Conservation (phyloP, 2,888 invertebrate genomes). For the Agonopterix subpropinquella region DNA sequence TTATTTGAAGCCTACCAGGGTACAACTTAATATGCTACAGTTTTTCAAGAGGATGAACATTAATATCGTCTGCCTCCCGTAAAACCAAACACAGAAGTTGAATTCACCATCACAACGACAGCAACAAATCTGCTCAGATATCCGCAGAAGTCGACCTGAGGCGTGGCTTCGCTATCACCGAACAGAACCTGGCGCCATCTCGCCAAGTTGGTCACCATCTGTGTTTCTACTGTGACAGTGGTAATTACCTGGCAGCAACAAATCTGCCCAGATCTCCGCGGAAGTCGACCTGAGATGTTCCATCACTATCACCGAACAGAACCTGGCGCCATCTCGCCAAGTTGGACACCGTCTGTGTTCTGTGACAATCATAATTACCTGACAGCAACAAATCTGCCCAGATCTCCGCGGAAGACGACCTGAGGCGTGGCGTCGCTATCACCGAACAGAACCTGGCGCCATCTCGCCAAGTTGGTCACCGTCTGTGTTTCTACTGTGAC, state of each 20-base stretch:
- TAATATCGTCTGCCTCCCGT: no score
- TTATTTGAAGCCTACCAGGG: no score
- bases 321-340: slow-evolving; percentile 72
- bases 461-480: slow-evolving; percentile 58
- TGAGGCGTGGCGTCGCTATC: slow-evolving; percentile 37
- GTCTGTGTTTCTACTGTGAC: slow-evolving; percentile 49
- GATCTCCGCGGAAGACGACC: slow-evolving; percentile 43
- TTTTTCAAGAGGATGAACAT: no score
- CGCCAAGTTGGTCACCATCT: slow-evolving; percentile 50
- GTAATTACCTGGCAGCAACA: slow-evolving; percentile 21
- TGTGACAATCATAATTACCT: background rate
- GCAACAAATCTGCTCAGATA: slow-evolving; percentile 40
- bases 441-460: slow-evolving; percentile 77
- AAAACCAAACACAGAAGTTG: no score
- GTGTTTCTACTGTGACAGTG: slow-evolving; percentile 29
- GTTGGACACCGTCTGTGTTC: slow-evolving; percentile 47
- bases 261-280: slow-evolving; percentile 39
- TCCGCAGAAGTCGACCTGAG: slow-evolving; percentile 51
- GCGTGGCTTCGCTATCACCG: slow-evolving; percentile 44
- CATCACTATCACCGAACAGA: slow-evolving; percentile 67
- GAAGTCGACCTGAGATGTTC: slow-evolving; percentile 50
- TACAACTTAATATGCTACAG: no score
- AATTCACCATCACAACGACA: no score
- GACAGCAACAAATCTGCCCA: slow-evolving; percentile 38
- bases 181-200: slow-evolving; percentile 77